A percentile compares a stretch with the other conserved stretches of the same genome.
phyloP scores from a whole-genome alignment of 92 coral and sea anemone species.

The Zoanthus solanderi region DNA sequence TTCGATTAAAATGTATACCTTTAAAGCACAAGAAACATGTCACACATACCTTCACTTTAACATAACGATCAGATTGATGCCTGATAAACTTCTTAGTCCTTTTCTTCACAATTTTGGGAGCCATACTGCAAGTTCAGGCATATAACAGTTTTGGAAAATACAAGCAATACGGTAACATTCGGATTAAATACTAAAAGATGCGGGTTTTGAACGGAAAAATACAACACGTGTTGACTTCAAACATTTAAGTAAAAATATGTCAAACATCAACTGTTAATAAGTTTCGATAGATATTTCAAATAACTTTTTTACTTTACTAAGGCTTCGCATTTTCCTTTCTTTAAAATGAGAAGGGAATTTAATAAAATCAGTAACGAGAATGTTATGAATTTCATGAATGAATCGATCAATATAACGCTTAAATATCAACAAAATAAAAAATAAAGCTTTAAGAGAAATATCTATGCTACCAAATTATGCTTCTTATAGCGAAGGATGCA shows the following conservation, averaged over 20 bases:
- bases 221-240: background rate
- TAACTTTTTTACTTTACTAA: background rate
- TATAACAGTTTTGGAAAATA: too few relatives aligned
- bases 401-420: background rate
- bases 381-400: background rate
- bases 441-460: background rate
- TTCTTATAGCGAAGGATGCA: constrained; percentile 51
- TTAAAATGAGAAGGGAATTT: background rate
- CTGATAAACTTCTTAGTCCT: constrained; percentile 93
- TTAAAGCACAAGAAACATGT: constrained; percentile 1
- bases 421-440: background rate
- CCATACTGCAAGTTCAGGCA: constrained; percentile 18
- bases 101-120: constrained; percentile 89
- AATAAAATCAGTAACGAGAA: background rate
- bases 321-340: background rate
- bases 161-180: too few relatives aligned
- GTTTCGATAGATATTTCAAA: background rate
- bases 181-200: too few relatives aligned
- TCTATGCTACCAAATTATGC: background rate
- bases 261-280: background rate
- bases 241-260: background rate
- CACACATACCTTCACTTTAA: constrained; percentile 83
- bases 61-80: constrained; percentile 97
- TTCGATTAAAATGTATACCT: too few relatives aligned
- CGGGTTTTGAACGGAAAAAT: background rate